A percentile compares a stretch with the other conserved stretches of the same genome.
phyloP scores from a whole-genome alignment of 2,888 invertebrate genomes.

The Axea sp. region DNA sequence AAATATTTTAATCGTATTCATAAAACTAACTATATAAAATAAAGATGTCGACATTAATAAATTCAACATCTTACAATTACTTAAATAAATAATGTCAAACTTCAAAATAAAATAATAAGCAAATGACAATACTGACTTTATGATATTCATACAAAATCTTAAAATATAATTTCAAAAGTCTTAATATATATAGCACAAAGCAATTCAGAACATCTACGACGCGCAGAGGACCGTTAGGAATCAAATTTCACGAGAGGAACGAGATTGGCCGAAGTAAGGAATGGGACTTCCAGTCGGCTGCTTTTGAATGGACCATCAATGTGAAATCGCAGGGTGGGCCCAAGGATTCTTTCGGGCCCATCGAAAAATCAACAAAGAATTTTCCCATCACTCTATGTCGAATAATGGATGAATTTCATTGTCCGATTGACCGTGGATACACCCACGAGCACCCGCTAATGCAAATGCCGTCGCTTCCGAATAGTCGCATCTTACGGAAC shows the following conservation, averaged over 20 bases:
- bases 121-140: too few species aligned
- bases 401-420: conserved; percentile 50
- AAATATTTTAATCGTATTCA: too few species aligned
- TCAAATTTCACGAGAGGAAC: conserved; percentile 44
- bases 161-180: too few species aligned
- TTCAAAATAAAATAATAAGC: too few species aligned
- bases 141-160: too few species aligned
- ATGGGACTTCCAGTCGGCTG: conserved; percentile 76
- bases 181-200: too few species aligned
- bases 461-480: conserved; percentile 20
- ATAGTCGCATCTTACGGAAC: conserved; percentile 14
- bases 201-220: too few species aligned
- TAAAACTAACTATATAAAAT: too few species aligned
- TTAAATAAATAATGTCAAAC: too few species aligned
- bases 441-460: conserved; percentile 48
- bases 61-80: too few species aligned
- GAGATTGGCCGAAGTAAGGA: conserved; percentile 31
- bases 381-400: conserved; percentile 30
- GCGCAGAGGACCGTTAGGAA: conserved; percentile 40
- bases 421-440: conserved; percentile 39
- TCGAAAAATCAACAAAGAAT: conserved; percentile 74
- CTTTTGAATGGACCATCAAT: conserved; percentile 70
- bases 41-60: too few species aligned
- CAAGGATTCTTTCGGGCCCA: conserved; percentile 64
- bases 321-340: conserved; percentile 67